These are phyloP conservation scores for Hyposmocoma kahamanoa DNA, from an alignment of 1,140 invertebrate genomes.

Conservation along the genomic window DNA sequence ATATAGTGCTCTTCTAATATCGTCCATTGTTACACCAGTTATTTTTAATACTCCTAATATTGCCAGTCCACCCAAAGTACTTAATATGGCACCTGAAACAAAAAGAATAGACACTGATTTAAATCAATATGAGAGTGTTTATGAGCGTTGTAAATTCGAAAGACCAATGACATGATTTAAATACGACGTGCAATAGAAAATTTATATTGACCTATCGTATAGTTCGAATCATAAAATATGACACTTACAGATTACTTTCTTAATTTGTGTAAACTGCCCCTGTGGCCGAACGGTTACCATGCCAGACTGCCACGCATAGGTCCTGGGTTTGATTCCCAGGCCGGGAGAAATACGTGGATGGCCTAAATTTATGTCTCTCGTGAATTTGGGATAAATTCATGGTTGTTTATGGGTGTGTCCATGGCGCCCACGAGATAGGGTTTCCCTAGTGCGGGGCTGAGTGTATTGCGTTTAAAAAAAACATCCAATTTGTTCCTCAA, in stretches of 20 bases:
- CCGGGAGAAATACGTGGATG: no score
- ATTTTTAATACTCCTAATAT: slow-evolving; percentile 42
- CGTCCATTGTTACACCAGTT: slow-evolving; percentile 41
- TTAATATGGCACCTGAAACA: slow-evolving; percentile 45
- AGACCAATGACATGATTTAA: background rate
- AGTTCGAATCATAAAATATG: background rate
- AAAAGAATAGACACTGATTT: background rate
- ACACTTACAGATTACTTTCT: background rate
- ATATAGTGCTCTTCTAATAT: slow-evolving; percentile 45
- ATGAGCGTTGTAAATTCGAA: background rate
- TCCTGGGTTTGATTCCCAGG: no score
- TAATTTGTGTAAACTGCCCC: background rate
- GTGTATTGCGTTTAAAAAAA: background rate
- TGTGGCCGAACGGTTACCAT: no score
- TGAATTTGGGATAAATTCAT: background rate
- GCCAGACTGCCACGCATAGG: no score
- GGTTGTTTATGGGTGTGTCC: background rate
- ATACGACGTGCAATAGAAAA: background rate
- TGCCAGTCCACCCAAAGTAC: slow-evolving; percentile 31
- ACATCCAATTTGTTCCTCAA: background rate
- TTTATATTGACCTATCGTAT: no score
- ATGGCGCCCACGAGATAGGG: no score
- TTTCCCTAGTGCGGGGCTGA: no score
- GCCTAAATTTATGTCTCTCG: no score
- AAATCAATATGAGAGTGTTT: background rate